Base-by-base conservation (phyloP, 2,797 vertebrate genomes). In the Pogoniulus pusillus region DNA sequence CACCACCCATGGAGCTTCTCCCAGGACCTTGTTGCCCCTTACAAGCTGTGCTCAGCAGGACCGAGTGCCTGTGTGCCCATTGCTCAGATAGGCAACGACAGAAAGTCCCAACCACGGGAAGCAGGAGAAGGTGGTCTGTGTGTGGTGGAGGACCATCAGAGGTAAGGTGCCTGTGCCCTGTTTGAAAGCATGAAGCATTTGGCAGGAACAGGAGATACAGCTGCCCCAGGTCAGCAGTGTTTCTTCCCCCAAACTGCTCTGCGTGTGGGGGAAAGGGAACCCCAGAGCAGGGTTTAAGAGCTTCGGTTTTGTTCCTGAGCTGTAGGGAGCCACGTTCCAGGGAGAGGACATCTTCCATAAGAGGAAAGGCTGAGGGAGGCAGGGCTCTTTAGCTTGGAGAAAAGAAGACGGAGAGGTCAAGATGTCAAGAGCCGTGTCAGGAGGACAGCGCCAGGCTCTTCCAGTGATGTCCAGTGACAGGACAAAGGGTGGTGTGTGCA, bases 1-100 rank as follows among this genome's bases (percentile, higher is more conserved):
- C 37, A 60, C 22, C 12, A 32, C 5, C 37, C 0, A 0, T 12
- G 7, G 20, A 63, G 9, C 12, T 37, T 30, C 47, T 58, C 47
- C 20, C 1, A 0, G 27, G 1, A 35, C 17, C 12, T 66, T 47
- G 70, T 16, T 14, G 27, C 41, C 23, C 62, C 10, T 37, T 70
- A 41, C 47, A 35, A 37, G 13, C n/a, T 30, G 18, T 7, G 32
- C 16, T 53, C 24, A 74, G 57, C 1, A 0, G 4, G 8, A 45
- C 58, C 30, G 12, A 55, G 24, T 4, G 13, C n/a, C 43, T 45
- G 30, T 29, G 12, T 17, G 6, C 8, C 10, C 20, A 5, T 85
- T 63, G 49, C 43, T 82, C 29, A 12, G 4, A 15, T 23, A 6
- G 29, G 8, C 59, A 54, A 22, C 7, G 10, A 30, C 7, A 54